phyloP scores from a whole-genome alignment of 2,888 invertebrate species.

The Pollenia labialis region DNA sequence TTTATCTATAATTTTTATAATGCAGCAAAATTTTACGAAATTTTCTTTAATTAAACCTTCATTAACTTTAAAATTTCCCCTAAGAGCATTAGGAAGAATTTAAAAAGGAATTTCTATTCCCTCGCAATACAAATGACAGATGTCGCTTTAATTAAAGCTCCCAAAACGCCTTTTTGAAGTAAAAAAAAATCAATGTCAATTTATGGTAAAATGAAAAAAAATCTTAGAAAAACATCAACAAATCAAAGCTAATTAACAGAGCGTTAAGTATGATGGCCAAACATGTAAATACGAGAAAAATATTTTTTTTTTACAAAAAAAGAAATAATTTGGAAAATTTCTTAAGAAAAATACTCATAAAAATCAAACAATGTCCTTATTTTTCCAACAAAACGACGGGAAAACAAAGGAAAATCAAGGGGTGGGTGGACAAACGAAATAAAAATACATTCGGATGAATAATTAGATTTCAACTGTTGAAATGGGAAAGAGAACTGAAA shows the following conservation, averaged over 20 bases:
- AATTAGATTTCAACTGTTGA: constrained; percentile 80
- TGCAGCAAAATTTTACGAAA: too few species aligned
- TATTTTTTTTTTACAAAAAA: constrained; percentile 47
- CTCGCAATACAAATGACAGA: constrained; percentile 59
- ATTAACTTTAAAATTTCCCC: constrained; percentile 32
- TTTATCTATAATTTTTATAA: too few species aligned
- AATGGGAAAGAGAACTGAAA: constrained; percentile 32
- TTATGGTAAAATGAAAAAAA: constrained; percentile 48
- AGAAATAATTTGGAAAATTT: constrained; percentile 61
- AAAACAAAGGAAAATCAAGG: constrained; percentile 31
- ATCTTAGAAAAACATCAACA: constrained; percentile 65
- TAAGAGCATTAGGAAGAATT: constrained; percentile 50
- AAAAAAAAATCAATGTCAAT: constrained; percentile 73
- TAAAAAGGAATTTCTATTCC: constrained; percentile 24
- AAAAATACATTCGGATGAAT: constrained; percentile 80
- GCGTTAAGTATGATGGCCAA: constrained; percentile 73
- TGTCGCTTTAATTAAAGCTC: constrained; percentile 73
- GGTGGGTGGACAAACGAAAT: constrained; percentile 53
- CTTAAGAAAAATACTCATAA: constrained; percentile 60
- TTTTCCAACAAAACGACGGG: constrained; percentile 39
- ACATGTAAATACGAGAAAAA: constrained; percentile 56
- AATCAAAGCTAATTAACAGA: constrained; percentile 76
- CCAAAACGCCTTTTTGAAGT: constrained; percentile 69
- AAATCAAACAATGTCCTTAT: constrained; percentile 53
- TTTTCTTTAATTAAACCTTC: constrained; percentile 8